These are phyloP conservation scores for Neosalanx taihuensis DNA, from an alignment of 2,797 vertebrate species.

Conservation along the genomic window DNA sequence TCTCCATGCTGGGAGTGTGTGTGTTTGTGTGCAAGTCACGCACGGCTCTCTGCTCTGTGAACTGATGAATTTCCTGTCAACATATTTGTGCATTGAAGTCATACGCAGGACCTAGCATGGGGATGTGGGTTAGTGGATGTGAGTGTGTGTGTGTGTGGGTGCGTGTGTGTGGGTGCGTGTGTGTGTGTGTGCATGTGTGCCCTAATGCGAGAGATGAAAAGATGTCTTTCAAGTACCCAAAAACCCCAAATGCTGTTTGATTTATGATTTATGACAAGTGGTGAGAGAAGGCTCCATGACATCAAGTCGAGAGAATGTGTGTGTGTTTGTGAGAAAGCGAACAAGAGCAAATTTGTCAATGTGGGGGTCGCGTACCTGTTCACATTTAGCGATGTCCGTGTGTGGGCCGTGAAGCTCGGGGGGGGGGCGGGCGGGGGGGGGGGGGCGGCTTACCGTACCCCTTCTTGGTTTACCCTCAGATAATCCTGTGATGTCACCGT, in stretches of 20 bases:
- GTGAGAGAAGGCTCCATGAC: not conserved
- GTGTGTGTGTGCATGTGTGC: not conserved
- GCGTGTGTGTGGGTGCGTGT: not conserved
- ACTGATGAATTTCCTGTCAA: constrained; percentile 34
- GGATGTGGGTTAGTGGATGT: not conserved
- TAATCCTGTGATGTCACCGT: constrained; percentile 2
- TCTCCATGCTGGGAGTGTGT: not conserved
- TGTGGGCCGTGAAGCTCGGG: not conserved
- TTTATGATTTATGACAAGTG: not conserved
- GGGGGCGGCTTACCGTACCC: not conserved
- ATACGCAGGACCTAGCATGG: constrained; percentile 1
- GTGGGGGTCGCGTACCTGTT: not conserved
- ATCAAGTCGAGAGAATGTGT: constrained; percentile 2
- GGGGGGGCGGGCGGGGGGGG: not conserved
- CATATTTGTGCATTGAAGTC: constrained; percentile 15
- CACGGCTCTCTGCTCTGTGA: not conserved
- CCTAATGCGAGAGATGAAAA: not conserved
- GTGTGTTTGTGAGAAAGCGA: not conserved
- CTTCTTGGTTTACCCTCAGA: not conserved
- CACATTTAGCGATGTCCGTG: not conserved
- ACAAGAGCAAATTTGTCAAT: not conserved
- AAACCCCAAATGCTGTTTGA: not conserved
- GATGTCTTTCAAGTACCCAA: not conserved
- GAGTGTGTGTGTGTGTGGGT: constrained; percentile 7
- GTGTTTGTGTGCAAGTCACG: not conserved